phyloP scores from a whole-genome alignment of 2,888 invertebrate genomes.

The Drosophila mettleri region DNA sequence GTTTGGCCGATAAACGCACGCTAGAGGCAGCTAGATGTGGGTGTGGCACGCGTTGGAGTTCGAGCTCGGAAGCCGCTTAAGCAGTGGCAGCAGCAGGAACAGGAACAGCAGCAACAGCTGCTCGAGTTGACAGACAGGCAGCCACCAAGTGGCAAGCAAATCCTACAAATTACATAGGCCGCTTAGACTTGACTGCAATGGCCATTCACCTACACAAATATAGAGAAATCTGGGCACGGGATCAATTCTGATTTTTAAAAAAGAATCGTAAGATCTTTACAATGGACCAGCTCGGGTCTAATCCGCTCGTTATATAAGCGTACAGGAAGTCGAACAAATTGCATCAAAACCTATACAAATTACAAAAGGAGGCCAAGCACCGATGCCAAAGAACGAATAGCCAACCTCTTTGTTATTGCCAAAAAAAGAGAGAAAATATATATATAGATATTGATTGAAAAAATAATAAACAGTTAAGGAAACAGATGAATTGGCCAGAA shows the following conservation, averaged over 20 bases:
- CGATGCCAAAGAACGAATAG: slow-evolving; percentile 27
- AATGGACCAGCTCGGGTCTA: slow-evolving; percentile 33
- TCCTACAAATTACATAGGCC: slow-evolving; percentile 50
- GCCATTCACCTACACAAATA: slow-evolving; percentile 9
- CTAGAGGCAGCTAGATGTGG: slow-evolving; percentile 14
- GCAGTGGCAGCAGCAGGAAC: slow-evolving; percentile 1
- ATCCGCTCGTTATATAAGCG: slow-evolving; percentile 48
- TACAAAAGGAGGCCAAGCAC: slow-evolving; percentile 15
- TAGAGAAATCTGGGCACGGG: slow-evolving; percentile 9
- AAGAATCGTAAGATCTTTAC: slow-evolving; percentile 19
- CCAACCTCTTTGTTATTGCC: slow-evolving; percentile 37
- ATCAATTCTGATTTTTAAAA: slow-evolving; percentile 24
- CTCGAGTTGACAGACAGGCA: slow-evolving; percentile 16
- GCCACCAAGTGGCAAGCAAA: slow-evolving; percentile 59
- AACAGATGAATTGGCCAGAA: slow-evolving; percentile 51
- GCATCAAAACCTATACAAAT: slow-evolving; percentile 35
- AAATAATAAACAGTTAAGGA: slow-evolving; percentile 55
- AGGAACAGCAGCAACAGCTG: slow-evolving; percentile 35
- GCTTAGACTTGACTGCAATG: slow-evolving; percentile 51
- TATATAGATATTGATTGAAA: slow-evolving; percentile 34
- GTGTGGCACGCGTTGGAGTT: slow-evolving; percentile 44
- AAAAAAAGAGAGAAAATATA: slow-evolving; percentile 30
- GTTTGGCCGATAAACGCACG: slow-evolving; percentile 44
- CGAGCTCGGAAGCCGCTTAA: slow-evolving; percentile 55
- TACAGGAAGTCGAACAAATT: slow-evolving; percentile 70